These are phyloP conservation scores for Panzeria rudis DNA, from an alignment of 2,888 invertebrate genomes.

Conservation along the genomic window DNA sequence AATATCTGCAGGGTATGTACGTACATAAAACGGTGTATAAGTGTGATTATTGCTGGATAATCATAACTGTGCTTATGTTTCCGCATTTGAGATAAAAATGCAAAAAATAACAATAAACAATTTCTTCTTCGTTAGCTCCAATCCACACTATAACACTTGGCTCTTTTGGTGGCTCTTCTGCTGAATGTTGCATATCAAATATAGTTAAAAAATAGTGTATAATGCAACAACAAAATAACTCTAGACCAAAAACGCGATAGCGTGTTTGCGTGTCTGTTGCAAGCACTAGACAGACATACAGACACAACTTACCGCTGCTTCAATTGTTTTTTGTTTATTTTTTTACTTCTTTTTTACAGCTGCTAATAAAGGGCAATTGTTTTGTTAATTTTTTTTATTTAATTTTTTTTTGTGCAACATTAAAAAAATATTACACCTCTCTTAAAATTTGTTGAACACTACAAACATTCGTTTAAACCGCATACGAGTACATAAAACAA, in stretches of 20 bases:
- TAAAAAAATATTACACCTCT: slow-evolving; percentile 66
- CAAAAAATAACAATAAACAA: slow-evolving; percentile 43
- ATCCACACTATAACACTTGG: slow-evolving; percentile 45
- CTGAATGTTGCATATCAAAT: slow-evolving; percentile 67
- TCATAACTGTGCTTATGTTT: slow-evolving; percentile 73
- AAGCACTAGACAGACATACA: slow-evolving; percentile 45
- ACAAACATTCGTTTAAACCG: neutral
- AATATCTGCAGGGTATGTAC: too few species aligned
- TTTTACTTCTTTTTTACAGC: slow-evolving; percentile 26
- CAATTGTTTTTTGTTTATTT: slow-evolving; percentile 20
- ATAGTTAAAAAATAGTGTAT: slow-evolving; percentile 28
- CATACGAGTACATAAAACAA: neutral
- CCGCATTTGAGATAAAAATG: slow-evolving; percentile 69
- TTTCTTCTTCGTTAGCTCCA: slow-evolving; percentile 60
- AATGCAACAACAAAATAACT: slow-evolving; percentile 24
- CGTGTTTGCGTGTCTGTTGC: slow-evolving; percentile 69
- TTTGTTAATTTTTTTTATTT: slow-evolving; percentile 55
- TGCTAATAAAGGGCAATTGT: slow-evolving; percentile 73
- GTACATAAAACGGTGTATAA: too few species aligned
- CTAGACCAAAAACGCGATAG: slow-evolving; percentile 64
- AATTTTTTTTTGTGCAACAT: slow-evolving; percentile 41
- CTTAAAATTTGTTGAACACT: slow-evolving; percentile 63
- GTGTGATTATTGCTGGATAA: slow-evolving; percentile 63
- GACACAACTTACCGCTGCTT: slow-evolving; percentile 47
- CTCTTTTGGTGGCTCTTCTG: slow-evolving; percentile 46